Base-by-base conservation (phyloP, 2,888 invertebrate genomes). In the Spodoptera picta region DNA sequence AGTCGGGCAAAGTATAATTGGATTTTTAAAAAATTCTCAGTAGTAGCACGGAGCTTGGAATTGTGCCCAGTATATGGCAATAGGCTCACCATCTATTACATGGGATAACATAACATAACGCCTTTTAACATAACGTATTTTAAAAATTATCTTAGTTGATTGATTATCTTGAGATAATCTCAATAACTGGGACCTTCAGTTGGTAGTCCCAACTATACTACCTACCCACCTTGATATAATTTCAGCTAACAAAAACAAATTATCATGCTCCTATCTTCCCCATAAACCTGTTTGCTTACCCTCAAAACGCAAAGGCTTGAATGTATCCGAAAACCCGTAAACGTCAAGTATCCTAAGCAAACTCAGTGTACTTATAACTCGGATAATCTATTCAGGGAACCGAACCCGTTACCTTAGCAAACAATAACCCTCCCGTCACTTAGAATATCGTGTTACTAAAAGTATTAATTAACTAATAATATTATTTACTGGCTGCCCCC, bases 361-460 rank as follows among this genome's bases (percentile, higher is more conserved):
- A 79, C 79, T 58, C 49, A 45, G 59, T 69, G 63, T 65, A 60
- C 60, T 63, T 68, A 66, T 79, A 78, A 78, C 69, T 79, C 69
- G 66, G 66, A 70, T 79, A 79, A 79, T 79, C 79, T 79, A 82
- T 70, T 74, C 75, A 66, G 65, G 65, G 80, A 80, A 67, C 75
- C 66, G 77, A 85, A 85, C 78, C 75, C 77, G 73, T 69, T 78
- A 73, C 86, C 82, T 83, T 75, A 47, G 82, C 83, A 87, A 87
- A 87, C 83, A 86, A 65, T 56, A 77, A 81, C 83, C 84, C 84
- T 82, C 80, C 82, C 80, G 62, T 70, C 75, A 72, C 69, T 70
- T 51, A 75, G 61, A 60, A 67, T 75, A 82, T 85, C 84, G 71
- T 76, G 75, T 88, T 85, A 87, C 88, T 83, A 79, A 82, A 84